A percentile compares a stretch with the other conserved stretches of the same genome.
Evolutionary conservation across 2,888 invertebrate species (phyloP).

Genomic region (Brachycybe producta): DNA sequence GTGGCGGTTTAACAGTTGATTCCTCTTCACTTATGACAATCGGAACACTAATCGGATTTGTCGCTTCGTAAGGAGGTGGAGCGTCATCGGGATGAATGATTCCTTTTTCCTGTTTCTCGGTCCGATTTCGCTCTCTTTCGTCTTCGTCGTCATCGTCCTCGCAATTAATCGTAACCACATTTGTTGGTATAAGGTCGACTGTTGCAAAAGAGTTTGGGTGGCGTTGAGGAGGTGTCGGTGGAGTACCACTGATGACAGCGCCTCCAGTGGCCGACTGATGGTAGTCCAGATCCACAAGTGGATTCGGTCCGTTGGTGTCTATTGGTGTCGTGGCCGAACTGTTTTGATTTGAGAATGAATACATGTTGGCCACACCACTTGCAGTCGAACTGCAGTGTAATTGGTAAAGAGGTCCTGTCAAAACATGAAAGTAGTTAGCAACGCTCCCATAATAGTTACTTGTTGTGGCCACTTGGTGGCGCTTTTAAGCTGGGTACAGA

Average conservation of each 20-base stretch:
- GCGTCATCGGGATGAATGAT: background rate
- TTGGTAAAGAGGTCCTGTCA: conserved; percentile 29
- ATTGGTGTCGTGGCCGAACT: conserved; percentile 29
- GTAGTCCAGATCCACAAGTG: conserved; percentile 18
- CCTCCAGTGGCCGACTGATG: background rate
- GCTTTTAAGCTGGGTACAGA: background rate
- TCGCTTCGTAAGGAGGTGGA: conserved; percentile 5
- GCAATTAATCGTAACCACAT: background rate
- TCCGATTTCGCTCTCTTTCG: background rate
- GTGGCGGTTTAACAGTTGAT: background rate
- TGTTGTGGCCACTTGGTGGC: background rate
- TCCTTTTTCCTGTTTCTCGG: background rate
- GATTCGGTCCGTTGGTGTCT: conserved; percentile 25
- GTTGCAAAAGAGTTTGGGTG: conserved; percentile 9
- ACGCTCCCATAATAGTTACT: background rate
- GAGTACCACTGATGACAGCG: background rate
- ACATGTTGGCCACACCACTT: conserved; percentile 32
- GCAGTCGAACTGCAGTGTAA: conserved; percentile 31
- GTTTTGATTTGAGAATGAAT: conserved; percentile 30
- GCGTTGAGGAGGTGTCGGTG: background rate
- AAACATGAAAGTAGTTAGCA: background rate
- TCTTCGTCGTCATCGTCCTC: background rate
- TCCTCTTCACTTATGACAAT: background rate
- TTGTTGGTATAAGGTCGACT: conserved; percentile 10
- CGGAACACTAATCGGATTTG: background rate